These are phyloP conservation scores for Pterophyllum scalare DNA, from an alignment of 2,113 vertebrate genomes.

Conservation along the genomic window DNA sequence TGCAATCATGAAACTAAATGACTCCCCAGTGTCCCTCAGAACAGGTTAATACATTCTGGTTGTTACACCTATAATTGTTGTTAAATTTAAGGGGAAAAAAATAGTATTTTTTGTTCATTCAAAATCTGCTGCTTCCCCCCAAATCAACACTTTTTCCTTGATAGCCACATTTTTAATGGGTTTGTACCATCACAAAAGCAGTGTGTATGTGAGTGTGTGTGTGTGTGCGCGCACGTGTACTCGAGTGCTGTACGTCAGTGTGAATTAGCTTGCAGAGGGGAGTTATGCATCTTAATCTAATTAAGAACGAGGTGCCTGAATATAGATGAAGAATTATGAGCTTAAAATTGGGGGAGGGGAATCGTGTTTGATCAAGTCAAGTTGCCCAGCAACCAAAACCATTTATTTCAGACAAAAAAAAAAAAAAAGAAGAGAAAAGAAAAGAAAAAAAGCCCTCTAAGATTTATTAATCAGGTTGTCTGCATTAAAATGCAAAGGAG, in stretches of 20 bases:
- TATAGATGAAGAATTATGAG: slow-evolving; percentile 72
- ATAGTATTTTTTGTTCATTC: background rate
- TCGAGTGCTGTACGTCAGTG: slow-evolving; percentile 1
- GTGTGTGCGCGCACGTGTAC: slow-evolving; percentile 9
- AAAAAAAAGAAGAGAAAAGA: background rate
- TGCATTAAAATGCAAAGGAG: slow-evolving; percentile 69
- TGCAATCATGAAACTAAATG: background rate
- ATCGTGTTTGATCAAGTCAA: slow-evolving; percentile 53
- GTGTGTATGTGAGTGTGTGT: slow-evolving; percentile 3
- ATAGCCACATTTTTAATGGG: background rate
- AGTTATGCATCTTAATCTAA: slow-evolving; percentile 70
- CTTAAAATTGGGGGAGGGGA: slow-evolving; percentile 54
- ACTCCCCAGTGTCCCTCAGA: background rate
- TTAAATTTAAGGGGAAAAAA: background rate
- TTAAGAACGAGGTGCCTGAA: slow-evolving; percentile 65
- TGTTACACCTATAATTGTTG: background rate
- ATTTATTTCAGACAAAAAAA: slow-evolving; percentile 56
- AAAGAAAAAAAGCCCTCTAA: slow-evolving; percentile 31
- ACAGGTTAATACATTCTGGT: background rate
- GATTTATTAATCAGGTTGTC: slow-evolving; percentile 64
- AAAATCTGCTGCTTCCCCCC: background rate
- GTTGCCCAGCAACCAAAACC: slow-evolving; percentile 67
- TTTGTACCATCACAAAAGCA: background rate
- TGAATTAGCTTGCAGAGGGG: slow-evolving; percentile 35
- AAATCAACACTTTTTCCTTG: background rate